Evolutionary conservation across 2,113 vertebrate genomes (phyloP), one percentile per base, ranked within the genome.

Genomic region (Neopipo cinnamomea): DNA sequence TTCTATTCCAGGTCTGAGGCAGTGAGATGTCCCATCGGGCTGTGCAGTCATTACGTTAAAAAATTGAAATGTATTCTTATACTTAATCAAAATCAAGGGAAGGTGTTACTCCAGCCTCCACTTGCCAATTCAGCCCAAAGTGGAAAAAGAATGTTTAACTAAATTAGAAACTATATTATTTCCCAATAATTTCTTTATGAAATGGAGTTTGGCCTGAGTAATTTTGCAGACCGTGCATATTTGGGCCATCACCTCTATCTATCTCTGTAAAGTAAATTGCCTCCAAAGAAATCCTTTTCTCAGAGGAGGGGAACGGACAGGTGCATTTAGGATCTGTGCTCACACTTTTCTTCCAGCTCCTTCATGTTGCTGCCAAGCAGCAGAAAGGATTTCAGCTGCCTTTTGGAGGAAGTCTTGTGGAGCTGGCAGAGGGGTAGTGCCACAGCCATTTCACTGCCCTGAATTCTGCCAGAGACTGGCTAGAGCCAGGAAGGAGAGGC

Each of bases 21-120:
- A 67, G 86, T 33, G 56, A 92, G 58, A 76, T 75, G 70, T 81
- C 70, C 92, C 92, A 82, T 61, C 0, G 23, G 73, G 80, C 80
- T 92, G 76, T 75, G 80, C 56, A 81, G 61, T 93, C 80, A 50
- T 92, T 89, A 82, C 53, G 80, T 82, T 58, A 72, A 96, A 95
- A 92, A 96, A 92, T 46, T 78, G 95, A 85, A 96, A 87, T 78
- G 76, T 50, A 62, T 75, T 58, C 80, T 93, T 88, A 24, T 61
- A 68, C 62, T 95, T 85, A 68, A 95, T 93, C 80, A 95, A 93
- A 95, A 92, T 93, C 37, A 72, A 58, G 76, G 37, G 19, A 93
- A 86, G 56, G 72, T 39, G n/a, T 92, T 73, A 61, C 49, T 81
- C 44, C 84, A 76, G 44, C 52, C 55, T 87, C 52, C 31, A 30